Conservation (phyloP, 2,888 invertebrate species). For the Saturnia pavonia region DNA sequence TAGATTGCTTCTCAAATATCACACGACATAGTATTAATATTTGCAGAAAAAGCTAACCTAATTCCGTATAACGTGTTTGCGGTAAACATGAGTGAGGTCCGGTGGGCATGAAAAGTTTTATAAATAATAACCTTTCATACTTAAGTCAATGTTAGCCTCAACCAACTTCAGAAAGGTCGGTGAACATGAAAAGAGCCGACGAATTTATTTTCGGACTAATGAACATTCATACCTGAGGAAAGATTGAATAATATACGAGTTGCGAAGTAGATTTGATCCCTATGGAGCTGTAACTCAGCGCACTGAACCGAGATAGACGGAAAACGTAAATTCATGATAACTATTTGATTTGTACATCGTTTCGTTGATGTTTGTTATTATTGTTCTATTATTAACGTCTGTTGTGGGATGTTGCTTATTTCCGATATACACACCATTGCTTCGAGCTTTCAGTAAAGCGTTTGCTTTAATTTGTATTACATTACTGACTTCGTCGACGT, state of each 20-base stretch:
- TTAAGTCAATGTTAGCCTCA: slow-evolving; percentile 25
- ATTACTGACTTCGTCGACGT: no score
- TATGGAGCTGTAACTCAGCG: slow-evolving; percentile 62
- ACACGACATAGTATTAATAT: background rate
- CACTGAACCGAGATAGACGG: slow-evolving; percentile 51
- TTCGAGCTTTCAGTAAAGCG: no score
- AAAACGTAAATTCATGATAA: slow-evolving; percentile 56
- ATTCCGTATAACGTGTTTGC: slow-evolving; percentile 27
- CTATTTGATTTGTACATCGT: slow-evolving; percentile 48
- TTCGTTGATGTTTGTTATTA: background rate
- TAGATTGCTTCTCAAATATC: background rate
- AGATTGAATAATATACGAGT: slow-evolving; percentile 73
- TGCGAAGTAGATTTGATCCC: slow-evolving; percentile 64
- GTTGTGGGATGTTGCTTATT: background rate
- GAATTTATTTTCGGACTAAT: slow-evolving; percentile 69
- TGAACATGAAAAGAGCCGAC: slow-evolving; percentile 51
- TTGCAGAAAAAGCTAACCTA: slow-evolving; percentile 24
- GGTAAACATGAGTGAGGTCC: slow-evolving; percentile 19
- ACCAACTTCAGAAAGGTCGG: slow-evolving; percentile 44
- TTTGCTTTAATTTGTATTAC: no score
- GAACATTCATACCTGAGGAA: slow-evolving; percentile 75
- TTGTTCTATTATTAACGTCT: background rate
- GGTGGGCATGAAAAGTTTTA: slow-evolving; percentile 27
- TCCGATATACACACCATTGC: no score
- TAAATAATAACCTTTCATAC: slow-evolving; percentile 31